These are phyloP conservation scores for Drosophila neonasuta DNA, from an alignment of 2,888 invertebrate genomes.

Conservation along the genomic window DNA sequence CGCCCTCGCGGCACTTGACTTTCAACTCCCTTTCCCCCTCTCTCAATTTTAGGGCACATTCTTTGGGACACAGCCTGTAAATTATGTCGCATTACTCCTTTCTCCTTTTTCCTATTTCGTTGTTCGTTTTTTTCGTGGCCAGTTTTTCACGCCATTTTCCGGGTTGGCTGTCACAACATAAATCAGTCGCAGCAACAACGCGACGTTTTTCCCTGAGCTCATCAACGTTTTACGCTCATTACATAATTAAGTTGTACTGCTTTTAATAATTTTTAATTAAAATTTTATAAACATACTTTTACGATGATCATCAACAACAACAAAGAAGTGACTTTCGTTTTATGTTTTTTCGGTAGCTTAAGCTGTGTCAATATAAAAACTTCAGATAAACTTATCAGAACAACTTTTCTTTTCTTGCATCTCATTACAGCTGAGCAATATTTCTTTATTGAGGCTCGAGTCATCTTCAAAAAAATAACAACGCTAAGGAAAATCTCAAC, in stretches of 20 bases:
- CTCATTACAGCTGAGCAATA: slow-evolving; percentile 56
- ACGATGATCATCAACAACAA: slow-evolving; percentile 24
- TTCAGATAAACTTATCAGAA: slow-evolving; percentile 40
- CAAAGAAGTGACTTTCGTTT: slow-evolving; percentile 11
- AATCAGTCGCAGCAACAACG: slow-evolving; percentile 48
- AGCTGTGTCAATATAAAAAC: slow-evolving; percentile 26
- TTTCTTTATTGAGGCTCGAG: slow-evolving; percentile 13
- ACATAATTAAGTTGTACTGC: slow-evolving; percentile 65
- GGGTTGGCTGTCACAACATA: slow-evolving; percentile 49
- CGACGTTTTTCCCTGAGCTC: slow-evolving; percentile 29
- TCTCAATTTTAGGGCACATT: slow-evolving; percentile 22
- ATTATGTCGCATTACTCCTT: slow-evolving; percentile 65
- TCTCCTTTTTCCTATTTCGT: slow-evolving; percentile 3
- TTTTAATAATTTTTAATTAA: slow-evolving; percentile 70
- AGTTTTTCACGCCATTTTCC: slow-evolving; percentile 56
- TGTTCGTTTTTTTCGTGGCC: slow-evolving; percentile 24
- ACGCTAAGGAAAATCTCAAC: slow-evolving; percentile 41
- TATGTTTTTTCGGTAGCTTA: slow-evolving; percentile 14
- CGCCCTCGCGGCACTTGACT: slow-evolving; percentile 30
- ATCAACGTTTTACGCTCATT: slow-evolving; percentile 61
- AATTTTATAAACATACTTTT: slow-evolving; percentile 56
- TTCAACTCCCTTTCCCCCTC: slow-evolving; percentile 7
- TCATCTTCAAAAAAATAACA: slow-evolving; percentile 18
- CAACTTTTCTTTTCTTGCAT: slow-evolving; percentile 40
- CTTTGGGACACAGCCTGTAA: slow-evolving; percentile 49